Evolutionary conservation across 2,888 invertebrate genomes (phyloP), one percentile per base, ranked within the genome.

Genomic region (Epinotia ramella): DNA sequence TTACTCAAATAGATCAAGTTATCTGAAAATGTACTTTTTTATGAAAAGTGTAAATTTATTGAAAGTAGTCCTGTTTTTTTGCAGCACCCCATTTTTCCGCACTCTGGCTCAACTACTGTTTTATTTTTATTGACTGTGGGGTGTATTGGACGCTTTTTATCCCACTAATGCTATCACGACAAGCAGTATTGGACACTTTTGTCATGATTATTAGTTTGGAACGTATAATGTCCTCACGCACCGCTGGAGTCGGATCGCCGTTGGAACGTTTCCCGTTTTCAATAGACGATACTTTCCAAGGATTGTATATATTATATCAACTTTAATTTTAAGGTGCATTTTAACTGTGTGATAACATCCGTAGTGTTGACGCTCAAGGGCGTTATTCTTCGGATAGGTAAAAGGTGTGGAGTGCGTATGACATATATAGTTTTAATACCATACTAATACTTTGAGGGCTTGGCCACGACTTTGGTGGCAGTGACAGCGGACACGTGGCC

Each of bases 101-200:
- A 46, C 13, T 46, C 4, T 57, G 57, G 12, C 40, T 44, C 2
- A 40, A 18, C 11, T 70, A 71, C 65, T 60, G 75, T 3, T 53
- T 12, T 20, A 0, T 16, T 44, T 28, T 0, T 44, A 60, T 66
- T 53, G 60, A 66, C 70, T 75, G 75, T 44, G 70, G 9, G 2
- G 1, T 20, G 80, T 80, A 83, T 84, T 86, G 84, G 80, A 80
- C 76, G 83, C 83, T 86, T 88, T 90, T 89, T 88, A 88, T 83
- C 83, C 80, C 71, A 79, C 85, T 91, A 91, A 91, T 89, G 88
- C 87, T 80, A 84, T 84, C 84, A 84, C 87, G 89, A 89, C 90
- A 87, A 87, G 85, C 86, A 86, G 87, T 87, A 85, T 81, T 77
- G 78, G 80, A 82, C 59, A 73, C 84, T 85, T 87, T 89, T 90